These are phyloP conservation scores for Sus cebifrons DNA, from an alignment of 2,797 vertebrate genomes.

Conservation along the genomic window DNA sequence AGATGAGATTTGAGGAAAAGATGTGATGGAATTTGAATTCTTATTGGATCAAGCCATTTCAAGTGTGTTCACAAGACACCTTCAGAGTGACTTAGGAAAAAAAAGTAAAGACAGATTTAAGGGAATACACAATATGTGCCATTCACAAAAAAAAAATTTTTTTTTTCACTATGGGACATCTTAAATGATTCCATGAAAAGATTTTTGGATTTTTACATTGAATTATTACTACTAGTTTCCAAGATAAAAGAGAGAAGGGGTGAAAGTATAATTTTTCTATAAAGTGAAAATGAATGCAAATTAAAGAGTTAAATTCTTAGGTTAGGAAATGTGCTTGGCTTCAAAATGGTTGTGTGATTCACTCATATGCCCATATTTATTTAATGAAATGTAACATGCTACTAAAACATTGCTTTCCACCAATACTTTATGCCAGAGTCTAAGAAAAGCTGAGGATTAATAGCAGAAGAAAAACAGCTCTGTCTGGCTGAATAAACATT, in stretches of 20 bases:
- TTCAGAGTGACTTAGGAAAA: constrained; percentile 54
- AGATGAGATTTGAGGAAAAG: constrained; percentile 55
- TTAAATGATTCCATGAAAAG: constrained; percentile 67
- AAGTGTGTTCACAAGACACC: not conserved
- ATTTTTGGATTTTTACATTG: constrained; percentile 40
- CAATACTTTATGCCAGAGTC: constrained; percentile 70
- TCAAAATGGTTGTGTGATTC: constrained; percentile 74
- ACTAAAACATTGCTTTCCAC: constrained; percentile 70
- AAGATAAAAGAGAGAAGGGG: constrained; percentile 59
- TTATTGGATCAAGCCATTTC: constrained; percentile 60
- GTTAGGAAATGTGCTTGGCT: constrained; percentile 63
- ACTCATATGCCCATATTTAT: constrained; percentile 66
- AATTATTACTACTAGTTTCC: constrained; percentile 46
- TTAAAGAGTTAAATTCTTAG: constrained; percentile 61
- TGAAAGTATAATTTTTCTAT: constrained; percentile 56
- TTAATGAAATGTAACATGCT: constrained; percentile 82
- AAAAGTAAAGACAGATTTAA: constrained; percentile 65
- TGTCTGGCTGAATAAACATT: constrained; percentile 80
- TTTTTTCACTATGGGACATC: constrained; percentile 60
- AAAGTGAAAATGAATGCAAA: constrained; percentile 57
- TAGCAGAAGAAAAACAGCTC: constrained; percentile 75
- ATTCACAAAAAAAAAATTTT: constrained; percentile 47
- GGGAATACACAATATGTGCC: constrained; percentile 55
- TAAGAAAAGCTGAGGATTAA: constrained; percentile 76
- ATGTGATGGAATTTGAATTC: constrained; percentile 27